phyloP scores from a whole-genome alignment of 1,140 invertebrate genomes.

The Cydia pomonella region DNA sequence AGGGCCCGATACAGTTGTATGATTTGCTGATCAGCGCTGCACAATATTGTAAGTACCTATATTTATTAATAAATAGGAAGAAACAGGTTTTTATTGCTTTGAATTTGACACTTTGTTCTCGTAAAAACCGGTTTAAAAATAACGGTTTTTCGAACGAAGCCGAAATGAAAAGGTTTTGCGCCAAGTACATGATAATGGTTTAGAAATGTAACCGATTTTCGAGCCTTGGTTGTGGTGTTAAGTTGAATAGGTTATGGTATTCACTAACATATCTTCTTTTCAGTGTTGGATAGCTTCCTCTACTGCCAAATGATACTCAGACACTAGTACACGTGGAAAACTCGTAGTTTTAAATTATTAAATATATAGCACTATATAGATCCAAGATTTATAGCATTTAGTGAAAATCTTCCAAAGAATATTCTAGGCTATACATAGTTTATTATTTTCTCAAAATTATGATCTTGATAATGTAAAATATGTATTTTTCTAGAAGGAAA shows the following conservation, averaged over 20 bases:
- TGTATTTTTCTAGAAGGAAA: background rate
- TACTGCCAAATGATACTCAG: constrained; percentile 74
- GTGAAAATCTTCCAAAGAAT: constrained; percentile 31
- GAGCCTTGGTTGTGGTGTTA: too few species aligned
- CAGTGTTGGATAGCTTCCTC: constrained; percentile 74
- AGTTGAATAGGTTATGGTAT: too few species aligned
- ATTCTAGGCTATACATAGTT: constrained; percentile 18
- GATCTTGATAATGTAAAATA: constrained; percentile 10
- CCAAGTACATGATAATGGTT: too few species aligned
- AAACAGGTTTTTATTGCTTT: too few species aligned
- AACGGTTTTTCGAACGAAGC: too few species aligned
- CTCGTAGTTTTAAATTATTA: constrained; percentile 8
- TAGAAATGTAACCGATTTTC: too few species aligned
- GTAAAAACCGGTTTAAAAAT: too few species aligned
- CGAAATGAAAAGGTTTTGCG: too few species aligned
- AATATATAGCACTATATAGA: constrained; percentile 25
- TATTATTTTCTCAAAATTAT: constrained; percentile 8
- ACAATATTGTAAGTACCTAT: constrained; percentile 69
- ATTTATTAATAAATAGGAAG: too few species aligned
- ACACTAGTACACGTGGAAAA: constrained; percentile 48
- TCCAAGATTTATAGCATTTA: constrained; percentile 12
- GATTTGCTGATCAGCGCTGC: constrained; percentile 62
- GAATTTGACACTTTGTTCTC: too few species aligned
- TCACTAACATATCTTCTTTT: constrained; percentile 43
- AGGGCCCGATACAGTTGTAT: constrained; percentile 58